Evolutionary conservation across 1,140 invertebrate species (phyloP), one percentile per base, ranked within the genome.

Genomic region (Calliphora vicina): DNA sequence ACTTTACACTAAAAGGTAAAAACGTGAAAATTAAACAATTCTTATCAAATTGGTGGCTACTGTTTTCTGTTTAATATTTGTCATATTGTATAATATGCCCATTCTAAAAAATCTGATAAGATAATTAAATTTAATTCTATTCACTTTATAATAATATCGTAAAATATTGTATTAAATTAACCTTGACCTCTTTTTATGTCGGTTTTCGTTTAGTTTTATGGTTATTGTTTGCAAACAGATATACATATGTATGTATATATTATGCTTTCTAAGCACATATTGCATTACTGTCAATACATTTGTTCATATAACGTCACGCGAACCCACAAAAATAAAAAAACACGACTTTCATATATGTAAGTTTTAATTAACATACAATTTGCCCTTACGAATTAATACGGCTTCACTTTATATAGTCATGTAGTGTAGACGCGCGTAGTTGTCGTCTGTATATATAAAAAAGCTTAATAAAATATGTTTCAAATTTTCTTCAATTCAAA

Each of bases 131-230:
- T 78, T 78, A 43, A 45, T 78, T 45, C 25, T 74, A 29, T 20
- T 35, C n/a, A 13, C 25, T 76, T 74, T 74, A 9, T 13, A 13
- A 72, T 72, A 26, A 29, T 29, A 29, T 35, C 27, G 17, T n/a
- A 12, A 42, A 26, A 81, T 81, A 81, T 67, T 71, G 17, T 81
- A 81, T 67, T 71, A 29, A 67, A 71, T 61, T 81, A 81, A 81
- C 80, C 80, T 81, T 81, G 80, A 81, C 50, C 80, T 81, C 80
- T 71, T 81, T 81, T 81, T 0, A 9, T n/a, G 57, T 76, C 57
- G 20, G 10, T 67, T 42, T 45, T 27, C 17, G 78, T 76, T 78
- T 25, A 8, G n/a, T 23, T 78, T 35, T 73, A n/a, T 35, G 72
- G 12, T n/a, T 76, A 17, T 73, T 73, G n/a, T 42, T 76, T 76